Base-by-base conservation (phyloP, 35 echinoderm and acorn worm species). In the Ophioderma brevispina region DNA sequence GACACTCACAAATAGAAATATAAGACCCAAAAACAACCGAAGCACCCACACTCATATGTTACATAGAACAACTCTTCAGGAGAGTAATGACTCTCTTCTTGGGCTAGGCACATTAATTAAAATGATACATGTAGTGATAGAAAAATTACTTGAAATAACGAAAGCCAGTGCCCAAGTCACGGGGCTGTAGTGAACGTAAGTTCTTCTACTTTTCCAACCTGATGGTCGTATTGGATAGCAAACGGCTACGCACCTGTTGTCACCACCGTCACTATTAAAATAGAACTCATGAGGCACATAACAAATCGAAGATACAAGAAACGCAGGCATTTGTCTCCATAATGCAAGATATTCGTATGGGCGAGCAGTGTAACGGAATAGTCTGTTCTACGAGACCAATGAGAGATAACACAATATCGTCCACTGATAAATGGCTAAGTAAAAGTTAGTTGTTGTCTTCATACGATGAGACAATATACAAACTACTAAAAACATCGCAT, bases 361-460 rank as follows among this genome's bases (percentile, higher is more conserved):
- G 89, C 17, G 94, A 84, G 23, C 25, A 55, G 25, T 63, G 18
- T n/a, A 78, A 95, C 33, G 42, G 56, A 32, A 55, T 78, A 3
- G 92, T 59, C 32, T 91, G 78, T 37, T 95, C 89, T 0, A 46
- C 39, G 32, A 92, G 78, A 31, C 89, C 84, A 23, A 88, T 81
- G 10, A 36, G 23, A 10, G 91, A 63, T 31, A 52, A 95, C 17
- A 82, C 38, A 1, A 82, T 18, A 75, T 95, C 93, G 36, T 88
- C 93, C 19, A 91, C 50, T 0, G 88, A 88, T 13, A 95, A 64
- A 52, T 95, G 40, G 79, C 64, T 0, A 95, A 79, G 78, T 82
- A 91, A 28, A 76, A 87, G 31, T 95, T 95, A 0, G 89, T 95
- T 39, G 87, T 83, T 14, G 93, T 95, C 5, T 83, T 88, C 89